Evolutionary conservation across 2,888 invertebrate genomes (phyloP).

Genomic region (Dyspetes luteomarginatus): DNA sequence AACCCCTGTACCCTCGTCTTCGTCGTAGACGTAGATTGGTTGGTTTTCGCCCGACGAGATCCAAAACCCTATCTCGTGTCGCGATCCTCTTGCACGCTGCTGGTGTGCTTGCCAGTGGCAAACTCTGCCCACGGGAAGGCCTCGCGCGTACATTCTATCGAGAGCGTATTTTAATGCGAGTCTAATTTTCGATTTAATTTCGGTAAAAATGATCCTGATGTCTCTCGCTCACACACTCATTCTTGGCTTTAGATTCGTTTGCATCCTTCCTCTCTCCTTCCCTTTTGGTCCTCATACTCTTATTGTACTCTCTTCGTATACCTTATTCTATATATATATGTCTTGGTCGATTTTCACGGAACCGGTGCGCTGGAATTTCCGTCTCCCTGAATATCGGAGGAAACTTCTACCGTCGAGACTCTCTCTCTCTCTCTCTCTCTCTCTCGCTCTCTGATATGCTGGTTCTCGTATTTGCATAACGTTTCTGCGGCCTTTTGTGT

Average conservation of each 20-base stretch:
- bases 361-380: constrained; percentile 64
- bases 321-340: constrained; percentile 51
- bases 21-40: constrained; percentile 59
- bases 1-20: constrained; percentile 65
- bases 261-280: constrained; percentile 50
- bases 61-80: constrained; percentile 54
- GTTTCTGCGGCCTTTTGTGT: constrained; percentile 78
- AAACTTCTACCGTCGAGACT: constrained; percentile 75
- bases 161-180: constrained; percentile 81
- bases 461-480: constrained; percentile 76
- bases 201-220: constrained; percentile 80
- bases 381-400: constrained; percentile 70
- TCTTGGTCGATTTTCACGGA: constrained; percentile 58
- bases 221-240: constrained; percentile 62
- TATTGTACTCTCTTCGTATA: constrained; percentile 45
- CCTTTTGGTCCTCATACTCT: constrained; percentile 41
- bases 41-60: constrained; percentile 50
- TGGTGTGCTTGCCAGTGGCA: constrained; percentile 69
- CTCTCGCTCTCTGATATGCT: constrained; percentile 36
- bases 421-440: constrained; percentile 41
- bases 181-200: constrained; percentile 83
- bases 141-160: constrained; percentile 70
- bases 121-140: constrained; percentile 67
- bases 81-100: constrained; percentile 44
- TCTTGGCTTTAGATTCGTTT: no score